A percentile compares a stretch with the other conserved stretches of the same genome.
Evolutionary conservation across 2,888 invertebrate genomes (phyloP).

Genomic region (Lingula anatina): DNA sequence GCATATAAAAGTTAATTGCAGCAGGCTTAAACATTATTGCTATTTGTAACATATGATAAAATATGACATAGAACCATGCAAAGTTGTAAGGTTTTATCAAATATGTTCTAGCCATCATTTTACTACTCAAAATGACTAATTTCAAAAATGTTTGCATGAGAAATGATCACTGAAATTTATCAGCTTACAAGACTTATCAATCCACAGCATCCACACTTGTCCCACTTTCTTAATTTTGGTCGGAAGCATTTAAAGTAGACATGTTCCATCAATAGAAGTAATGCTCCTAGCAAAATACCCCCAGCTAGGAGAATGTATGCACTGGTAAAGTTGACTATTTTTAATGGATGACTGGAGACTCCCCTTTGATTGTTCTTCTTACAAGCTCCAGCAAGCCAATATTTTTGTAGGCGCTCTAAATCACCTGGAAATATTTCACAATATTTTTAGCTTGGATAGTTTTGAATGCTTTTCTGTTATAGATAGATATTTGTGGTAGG

Average conservation of each 20-base stretch:
- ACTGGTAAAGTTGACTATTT: slow-evolving; percentile 81
- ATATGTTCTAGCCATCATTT: too few relatives aligned
- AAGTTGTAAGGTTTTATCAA: too few relatives aligned
- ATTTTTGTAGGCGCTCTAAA: slow-evolving; percentile 80
- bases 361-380: slow-evolving; percentile 75
- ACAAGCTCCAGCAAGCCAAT: slow-evolving; percentile 97
- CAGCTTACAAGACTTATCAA: slow-evolving; percentile 83
- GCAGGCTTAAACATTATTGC: too few relatives aligned
- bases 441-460: too few relatives aligned
- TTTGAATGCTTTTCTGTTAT: too few relatives aligned
- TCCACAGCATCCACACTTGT: slow-evolving; percentile 87
- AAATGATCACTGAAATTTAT: too few relatives aligned
- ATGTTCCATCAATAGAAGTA: slow-evolving; percentile 84
- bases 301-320: slow-evolving; percentile 93
- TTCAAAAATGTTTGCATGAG: too few relatives aligned
- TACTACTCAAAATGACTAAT: too few relatives aligned
- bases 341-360: slow-evolving; percentile 63
- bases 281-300: slow-evolving; percentile 84
- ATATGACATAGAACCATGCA: too few relatives aligned
- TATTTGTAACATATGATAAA: too few relatives aligned
- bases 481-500: too few relatives aligned
- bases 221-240: slow-evolving; percentile 52
- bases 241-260: slow-evolving; percentile 81
- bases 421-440: slow-evolving; percentile 71
- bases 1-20: too few relatives aligned